Conservation (phyloP, 30 jellyfish, hydroid and myxozoan genomes). For the Pelagia noctiluca region DNA sequence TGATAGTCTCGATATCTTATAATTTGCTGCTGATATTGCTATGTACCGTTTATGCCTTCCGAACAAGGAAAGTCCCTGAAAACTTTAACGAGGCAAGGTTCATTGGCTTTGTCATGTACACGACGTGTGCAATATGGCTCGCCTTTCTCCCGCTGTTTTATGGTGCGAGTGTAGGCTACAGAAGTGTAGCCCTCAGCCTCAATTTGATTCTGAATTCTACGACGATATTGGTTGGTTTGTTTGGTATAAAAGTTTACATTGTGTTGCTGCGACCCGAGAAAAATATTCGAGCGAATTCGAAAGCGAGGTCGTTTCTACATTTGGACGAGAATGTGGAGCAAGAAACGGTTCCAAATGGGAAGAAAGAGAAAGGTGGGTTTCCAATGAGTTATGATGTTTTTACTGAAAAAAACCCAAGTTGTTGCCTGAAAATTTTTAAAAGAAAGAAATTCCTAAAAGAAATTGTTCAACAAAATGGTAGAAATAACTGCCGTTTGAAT, state of each 20-base stretch:
- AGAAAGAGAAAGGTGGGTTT: too few relatives aligned
- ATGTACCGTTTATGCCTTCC: constrained; percentile 88
- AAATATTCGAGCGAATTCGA: constrained; percentile 83
- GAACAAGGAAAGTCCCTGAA: constrained; percentile 94
- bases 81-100: constrained; percentile 95
- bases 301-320: constrained; percentile 74
- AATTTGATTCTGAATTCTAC: constrained; percentile 76
- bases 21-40: constrained; percentile 67
- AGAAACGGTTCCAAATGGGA: too few relatives aligned
- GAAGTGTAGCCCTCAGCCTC: constrained; percentile 71
- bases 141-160: constrained; percentile 87
- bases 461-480: too few relatives aligned
- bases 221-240: constrained; percentile 85
- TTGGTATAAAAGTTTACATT: constrained; percentile 84
- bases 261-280: constrained; percentile 86
- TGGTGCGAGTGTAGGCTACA: constrained; percentile 76
- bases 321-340: too few relatives aligned
- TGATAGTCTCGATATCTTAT: constrained; percentile 75
- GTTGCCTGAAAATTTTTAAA: too few relatives aligned
- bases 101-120: constrained; percentile 93
- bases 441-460: too few relatives aligned
- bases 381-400: too few relatives aligned
- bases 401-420: too few relatives aligned
- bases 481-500: too few relatives aligned
- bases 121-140: constrained; percentile 85